These are phyloP conservation scores for Carettochelys insculpta DNA, from an alignment of 2,113 vertebrate species.

Conservation along the genomic window DNA sequence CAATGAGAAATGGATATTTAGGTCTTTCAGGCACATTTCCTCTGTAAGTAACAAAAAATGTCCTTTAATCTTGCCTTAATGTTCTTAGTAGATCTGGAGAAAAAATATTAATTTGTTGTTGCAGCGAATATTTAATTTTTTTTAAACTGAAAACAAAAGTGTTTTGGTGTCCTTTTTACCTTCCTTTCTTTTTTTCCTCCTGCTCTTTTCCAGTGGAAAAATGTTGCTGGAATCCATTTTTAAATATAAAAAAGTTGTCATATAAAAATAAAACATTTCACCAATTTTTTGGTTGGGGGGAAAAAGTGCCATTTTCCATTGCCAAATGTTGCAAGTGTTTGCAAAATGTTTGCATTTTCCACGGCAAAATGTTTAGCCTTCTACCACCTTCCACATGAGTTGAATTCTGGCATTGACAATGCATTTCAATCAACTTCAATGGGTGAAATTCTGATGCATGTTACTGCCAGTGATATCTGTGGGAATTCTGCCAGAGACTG, in stretches of 20 bases:
- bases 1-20: not conserved
- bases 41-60: conserved; percentile 14
- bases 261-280: not conserved
- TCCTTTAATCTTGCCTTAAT: not conserved
- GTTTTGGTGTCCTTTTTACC: not conserved
- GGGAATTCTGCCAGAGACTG: not conserved
- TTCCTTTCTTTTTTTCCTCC: not conserved
- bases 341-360: too few relatives aligned
- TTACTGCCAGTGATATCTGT: not conserved
- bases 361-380: not conserved
- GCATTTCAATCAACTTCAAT: not conserved
- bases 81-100: not conserved
- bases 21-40: not conserved
- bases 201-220: not conserved
- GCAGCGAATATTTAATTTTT: conserved; percentile 32
- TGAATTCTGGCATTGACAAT: not conserved
- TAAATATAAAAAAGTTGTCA: not conserved
- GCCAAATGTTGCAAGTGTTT: not conserved
- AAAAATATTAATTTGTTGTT: not conserved
- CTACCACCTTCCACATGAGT: not conserved
- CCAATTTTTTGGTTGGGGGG: not conserved
- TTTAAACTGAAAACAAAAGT: not conserved
- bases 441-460: fast-evolving
- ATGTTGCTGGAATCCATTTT: not conserved
- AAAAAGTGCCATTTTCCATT: not conserved